Percentiles rank a stretch among this genome's conserved stretches.
These are phyloP conservation scores for Drosophila virilis DNA, from an alignment of 1,140 invertebrate species.

Conservation along the genomic window DNA sequence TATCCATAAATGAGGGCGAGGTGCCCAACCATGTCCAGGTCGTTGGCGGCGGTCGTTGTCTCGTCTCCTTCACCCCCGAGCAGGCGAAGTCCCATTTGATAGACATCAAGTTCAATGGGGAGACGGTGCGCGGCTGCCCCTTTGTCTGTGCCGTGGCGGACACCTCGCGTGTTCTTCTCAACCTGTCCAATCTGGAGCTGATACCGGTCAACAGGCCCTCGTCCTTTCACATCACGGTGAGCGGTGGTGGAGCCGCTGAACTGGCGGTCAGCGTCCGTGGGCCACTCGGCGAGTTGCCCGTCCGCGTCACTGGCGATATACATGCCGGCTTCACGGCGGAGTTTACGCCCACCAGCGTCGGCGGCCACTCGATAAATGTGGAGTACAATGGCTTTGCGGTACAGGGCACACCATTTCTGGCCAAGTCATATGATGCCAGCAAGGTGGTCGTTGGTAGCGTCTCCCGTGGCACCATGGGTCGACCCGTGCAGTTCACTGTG, in stretches of 20 bases:
- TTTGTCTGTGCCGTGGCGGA: slow-evolving; percentile 93
- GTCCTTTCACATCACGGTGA: slow-evolving; percentile 95
- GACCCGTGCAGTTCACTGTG: slow-evolving; percentile 96
- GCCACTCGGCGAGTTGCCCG: slow-evolving; percentile 91
- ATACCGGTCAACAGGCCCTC: slow-evolving; percentile 94
- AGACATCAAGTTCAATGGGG: slow-evolving; percentile 99
- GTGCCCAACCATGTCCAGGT: slow-evolving; percentile 99
- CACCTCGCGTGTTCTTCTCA: slow-evolving; percentile 91
- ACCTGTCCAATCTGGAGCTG: slow-evolving; percentile 91
- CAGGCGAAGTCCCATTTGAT: slow-evolving; percentile 95
- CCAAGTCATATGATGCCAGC: slow-evolving; percentile 97
- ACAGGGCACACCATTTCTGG: slow-evolving; percentile 95
- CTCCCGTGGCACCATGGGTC: slow-evolving; percentile 92
- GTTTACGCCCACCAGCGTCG: slow-evolving; percentile 95
- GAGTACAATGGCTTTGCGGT: slow-evolving; percentile 96
- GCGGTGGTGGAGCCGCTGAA: slow-evolving; percentile 93
- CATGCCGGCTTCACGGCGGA: slow-evolving; percentile 94
- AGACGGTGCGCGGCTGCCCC: slow-evolving; percentile 96
- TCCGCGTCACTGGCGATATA: slow-evolving; percentile 94
- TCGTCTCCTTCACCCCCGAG: slow-evolving; percentile 98
- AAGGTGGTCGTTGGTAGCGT: slow-evolving; percentile 92
- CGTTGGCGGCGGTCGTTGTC: slow-evolving; percentile 95
- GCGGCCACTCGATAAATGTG: slow-evolving; percentile 94
- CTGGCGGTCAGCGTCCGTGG: slow-evolving; percentile 94
- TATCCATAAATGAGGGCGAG: slow-evolving; percentile 98